phyloP scores from a whole-genome alignment of 2,797 vertebrate genomes.

The Macropus fuliginosus region DNA sequence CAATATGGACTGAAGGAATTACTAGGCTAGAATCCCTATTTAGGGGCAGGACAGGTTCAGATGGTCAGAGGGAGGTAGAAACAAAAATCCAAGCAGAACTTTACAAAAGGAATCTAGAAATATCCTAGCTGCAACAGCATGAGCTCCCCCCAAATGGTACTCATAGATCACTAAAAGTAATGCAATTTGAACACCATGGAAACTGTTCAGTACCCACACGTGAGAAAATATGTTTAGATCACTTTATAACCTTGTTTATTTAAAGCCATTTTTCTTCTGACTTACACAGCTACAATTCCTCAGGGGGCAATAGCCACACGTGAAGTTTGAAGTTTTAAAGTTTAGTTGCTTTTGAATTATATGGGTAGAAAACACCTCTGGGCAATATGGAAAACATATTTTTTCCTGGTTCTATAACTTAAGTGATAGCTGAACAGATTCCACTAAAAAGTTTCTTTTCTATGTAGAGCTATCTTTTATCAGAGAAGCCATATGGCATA shows the following conservation, averaged over 20 bases:
- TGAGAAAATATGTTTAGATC: background rate
- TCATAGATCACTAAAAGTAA: conserved; percentile 14
- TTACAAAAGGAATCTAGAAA: background rate
- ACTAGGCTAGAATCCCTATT: background rate
- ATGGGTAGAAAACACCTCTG: conserved; percentile 19
- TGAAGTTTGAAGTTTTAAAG: conserved; percentile 39
- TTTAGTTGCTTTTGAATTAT: conserved; percentile 60
- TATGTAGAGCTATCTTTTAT: background rate
- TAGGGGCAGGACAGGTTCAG: background rate
- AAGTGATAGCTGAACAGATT: conserved; percentile 27
- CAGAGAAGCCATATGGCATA: conserved; percentile 3
- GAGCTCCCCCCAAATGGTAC: background rate
- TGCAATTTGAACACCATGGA: background rate
- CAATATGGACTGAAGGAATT: background rate
- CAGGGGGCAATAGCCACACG: conserved; percentile 14
- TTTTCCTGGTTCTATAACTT: conserved; percentile 11
- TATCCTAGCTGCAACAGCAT: background rate
- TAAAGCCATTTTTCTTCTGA: conserved; percentile 34
- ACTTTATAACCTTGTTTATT: conserved; percentile 31
- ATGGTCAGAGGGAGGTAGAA: background rate
- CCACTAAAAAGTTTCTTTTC: conserved; percentile 20
- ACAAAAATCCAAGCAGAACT: background rate
- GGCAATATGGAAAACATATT: conserved; percentile 12
- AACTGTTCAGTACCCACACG: background rate
- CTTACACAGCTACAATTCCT: conserved; percentile 30